Evolutionary conservation across 2,888 invertebrate genomes (phyloP).

Genomic region (Dryadula phaetusa): DNA sequence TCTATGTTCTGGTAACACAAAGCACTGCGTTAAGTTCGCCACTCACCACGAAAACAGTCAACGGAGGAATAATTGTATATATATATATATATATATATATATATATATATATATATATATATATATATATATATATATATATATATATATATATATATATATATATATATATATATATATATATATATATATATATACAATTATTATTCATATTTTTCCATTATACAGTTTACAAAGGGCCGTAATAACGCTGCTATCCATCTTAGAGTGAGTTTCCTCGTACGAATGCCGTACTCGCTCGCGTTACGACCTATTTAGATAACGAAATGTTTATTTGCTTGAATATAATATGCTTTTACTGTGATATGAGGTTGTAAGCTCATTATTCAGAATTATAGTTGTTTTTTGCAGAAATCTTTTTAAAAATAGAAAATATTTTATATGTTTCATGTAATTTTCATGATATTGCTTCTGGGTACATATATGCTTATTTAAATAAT

Average conservation of each 20-base stretch:
- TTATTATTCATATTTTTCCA: constrained; percentile 27
- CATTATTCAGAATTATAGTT: constrained; percentile 19
- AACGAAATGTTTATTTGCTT: constrained; percentile 47
- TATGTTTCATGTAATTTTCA: too few species aligned
- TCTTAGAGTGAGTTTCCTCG: constrained; percentile 41
- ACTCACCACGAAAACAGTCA: too few species aligned
- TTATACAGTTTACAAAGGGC: constrained; percentile 35
- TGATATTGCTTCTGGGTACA: too few species aligned
- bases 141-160: too few species aligned
- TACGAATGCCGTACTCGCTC: constrained; percentile 43
- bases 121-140: too few species aligned
- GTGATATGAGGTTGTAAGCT: constrained; percentile 24
- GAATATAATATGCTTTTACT: constrained; percentile 43
- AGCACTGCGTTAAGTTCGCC: too few species aligned
- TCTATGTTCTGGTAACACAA: too few species aligned
- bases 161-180: not conserved
- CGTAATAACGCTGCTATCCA: constrained; percentile 43
- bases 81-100: too few species aligned
- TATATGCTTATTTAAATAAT: too few species aligned
- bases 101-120: too few species aligned
- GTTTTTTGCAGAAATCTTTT: constrained; percentile 4
- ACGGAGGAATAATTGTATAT: too few species aligned
- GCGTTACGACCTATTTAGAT: constrained; percentile 49
- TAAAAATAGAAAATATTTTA: not conserved
- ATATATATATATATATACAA: not conserved